Evolutionary conservation across 2,797 vertebrate genomes (phyloP), one percentile per base, ranked within the genome.

Genomic region (Chlorospingus flavigularis): DNA sequence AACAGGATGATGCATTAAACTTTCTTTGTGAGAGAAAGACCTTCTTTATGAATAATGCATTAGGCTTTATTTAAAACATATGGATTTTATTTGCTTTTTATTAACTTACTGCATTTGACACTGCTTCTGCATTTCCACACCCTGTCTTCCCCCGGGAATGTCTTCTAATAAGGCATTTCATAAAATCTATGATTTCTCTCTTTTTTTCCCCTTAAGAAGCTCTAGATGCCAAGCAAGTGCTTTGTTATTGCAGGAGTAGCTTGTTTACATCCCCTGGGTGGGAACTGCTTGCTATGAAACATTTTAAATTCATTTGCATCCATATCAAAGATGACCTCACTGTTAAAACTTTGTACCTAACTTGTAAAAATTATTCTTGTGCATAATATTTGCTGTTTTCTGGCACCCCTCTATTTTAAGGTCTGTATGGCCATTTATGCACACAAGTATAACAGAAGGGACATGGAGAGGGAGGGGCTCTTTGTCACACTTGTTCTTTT

Each of bases 11-110:
- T 72, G 54, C 79, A 88, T 76, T 74, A 86, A 91, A 92, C 23
- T 67, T 76, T 55, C 25, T 62, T 28, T 62, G 25, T 60, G 57
- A 88, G 19, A 88, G 17, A 73, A 90, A 37, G 13, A 23, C 24
- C 39, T 62, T 71, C 8, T 71, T 71, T 71, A 83, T 91, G 68
- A 95, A 93, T 92, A 86, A 93, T 86, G 40, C 26, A 88, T 95
- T 51, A 74, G 48, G 21, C 30, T 86, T 95, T 94, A 62, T 86
- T 94, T 88, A 91, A 95, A 78, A 11, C 53, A 35, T 86, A 86
- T 71, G 84, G 63, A 89, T 92, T 93, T 88, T 93, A 86, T 90
- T 93, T 92, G 50, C 5, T 86, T 95, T 88, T 88, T 92, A 88
- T 90, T 90, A 84, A 88, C 79, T 88, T 86, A 88, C 66, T 76